Base-by-base conservation (phyloP, 2,797 vertebrate species). In the Brotula barbata region DNA sequence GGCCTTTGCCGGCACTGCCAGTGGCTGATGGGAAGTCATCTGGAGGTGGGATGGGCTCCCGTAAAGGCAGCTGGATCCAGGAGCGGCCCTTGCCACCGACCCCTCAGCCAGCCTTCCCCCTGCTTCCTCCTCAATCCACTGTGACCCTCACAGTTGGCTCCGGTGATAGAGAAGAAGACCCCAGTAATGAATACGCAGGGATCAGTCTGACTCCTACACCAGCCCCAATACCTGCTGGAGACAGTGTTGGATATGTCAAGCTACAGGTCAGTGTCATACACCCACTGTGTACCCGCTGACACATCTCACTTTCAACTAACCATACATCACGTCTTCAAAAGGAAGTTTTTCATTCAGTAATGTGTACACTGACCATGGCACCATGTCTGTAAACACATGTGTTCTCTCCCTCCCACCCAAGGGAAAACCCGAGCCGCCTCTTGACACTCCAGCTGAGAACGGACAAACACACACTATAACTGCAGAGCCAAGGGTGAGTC, bases 41-140 rank as follows among this genome's bases (percentile, higher is more conserved):
- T 1, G 73, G 76, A 6, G 79, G 84, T 3, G 91, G 91, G 12
- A 92, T 92, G 92, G 91, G 92, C 28, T 90, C 90, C n/a, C 92
- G 94, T 16, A 96, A 95, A 54, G 93, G 94, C 7, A 96, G 93
- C 78, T 95, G 93, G 89, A 96, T 97, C 74, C 95, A 97, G 73
- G 95, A 95, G 82, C 83, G 95, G n/a, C 95, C 95, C 5, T 85
- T 96, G 4, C 95, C 95, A 1, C 94, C 92, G 0, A 94, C 95
- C 2, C 95, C 95, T 3, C 90, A 93, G 68, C 68, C 91, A 44
- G 57, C 82, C 19, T 92, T 92, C 65, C 87, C 87, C 9, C 62
- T 91, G 75, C 75, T 68, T 65, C 83, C 87, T 25, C 59, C 81
- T 43, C 75, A 70, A 0, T 58, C 83, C 2, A 81, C 73, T 17